Base-by-base conservation (phyloP, 23 tunicate genomes). In the Trididemnum clinides region DNA sequence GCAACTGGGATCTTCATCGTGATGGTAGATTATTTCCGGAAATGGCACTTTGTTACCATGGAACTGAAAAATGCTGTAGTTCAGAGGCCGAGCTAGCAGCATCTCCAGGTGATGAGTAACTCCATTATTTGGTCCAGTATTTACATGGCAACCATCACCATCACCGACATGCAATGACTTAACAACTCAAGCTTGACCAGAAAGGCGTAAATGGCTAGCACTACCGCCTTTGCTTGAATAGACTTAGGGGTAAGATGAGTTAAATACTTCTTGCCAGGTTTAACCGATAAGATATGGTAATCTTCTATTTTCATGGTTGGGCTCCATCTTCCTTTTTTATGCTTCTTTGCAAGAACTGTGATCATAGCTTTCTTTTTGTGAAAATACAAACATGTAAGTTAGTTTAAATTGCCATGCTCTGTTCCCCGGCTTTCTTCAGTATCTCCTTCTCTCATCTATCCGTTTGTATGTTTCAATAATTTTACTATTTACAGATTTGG, bases 51-150 rank as follows among this genome's bases (percentile, higher is more conserved):
- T 37, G 31, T 66, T 66, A 66, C 75, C 36, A 37, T 66, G 75
- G 37, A 66, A n/a, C 37, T 66, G 75, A 66, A 36, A 66, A 37
- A 66, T 66, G 75, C 75, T 66, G 75, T 29, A 66, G 31, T 66
- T 36, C 75, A 66, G 75, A 66, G 75, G 75, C 75, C 75, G 75
- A 37, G 6, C 75, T 4, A 66, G 75, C 75, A 66, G 75, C 36
- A 66, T 66, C 75, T 66, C 37, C 37, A 66, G 37, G 75, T 66
- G 75, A 66, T 66, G 75, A 37, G 31, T 66, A 66, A 66, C 37
- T 29, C 75, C 37, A 29, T 37, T 37, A 20, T 66, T 66, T 66
- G 75, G 37, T 66, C 75, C 75, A 6, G 75, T 66, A 66, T 66
- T 66, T 10, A 66, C 75, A 31, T 37, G 75, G 37, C 37, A 66